Conservation (phyloP, 2,888 invertebrate species). For the Tetragonisca angustula region DNA sequence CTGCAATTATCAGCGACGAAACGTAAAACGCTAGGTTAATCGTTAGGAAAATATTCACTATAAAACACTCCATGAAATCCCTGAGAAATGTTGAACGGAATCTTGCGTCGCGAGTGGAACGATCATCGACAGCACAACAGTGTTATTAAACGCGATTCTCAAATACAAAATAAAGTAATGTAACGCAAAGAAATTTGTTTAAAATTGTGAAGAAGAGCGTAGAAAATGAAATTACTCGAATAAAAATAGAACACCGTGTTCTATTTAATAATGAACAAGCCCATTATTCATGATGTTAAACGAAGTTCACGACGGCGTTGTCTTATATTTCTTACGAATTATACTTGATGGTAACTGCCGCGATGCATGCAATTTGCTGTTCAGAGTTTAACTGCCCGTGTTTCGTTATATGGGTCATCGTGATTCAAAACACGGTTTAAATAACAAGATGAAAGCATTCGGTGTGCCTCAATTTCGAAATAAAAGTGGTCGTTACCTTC, state of each 20-base stretch:
- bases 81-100: not conserved
- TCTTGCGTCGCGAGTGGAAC: not conserved
- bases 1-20: slow-evolving; percentile 46
- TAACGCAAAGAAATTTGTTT: not conserved
- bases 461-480: not conserved
- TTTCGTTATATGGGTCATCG: slow-evolving; percentile 26
- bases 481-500: slow-evolving; percentile 45
- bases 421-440: slow-evolving; percentile 25
- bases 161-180: not conserved
- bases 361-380: slow-evolving; percentile 30
- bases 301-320: not conserved
- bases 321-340: slow-evolving; percentile 13
- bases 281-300: not conserved
- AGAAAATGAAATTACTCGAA: not conserved
- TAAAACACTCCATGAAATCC: not conserved
- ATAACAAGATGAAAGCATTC: slow-evolving; percentile 22
- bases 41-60: slow-evolving; percentile 13
- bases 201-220: not conserved
- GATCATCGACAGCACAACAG: not conserved
- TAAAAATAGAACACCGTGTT: not conserved
- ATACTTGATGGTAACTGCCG: slow-evolving; percentile 12
- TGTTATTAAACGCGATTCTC: not conserved
- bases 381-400: slow-evolving; percentile 23
- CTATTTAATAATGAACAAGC: slow-evolving; percentile 7
- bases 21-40: slow-evolving; percentile 53